Evolutionary conservation across 2,797 vertebrate species (phyloP), one percentile per base, ranked within the genome.

Genomic region (Acipenser ruthenus): DNA sequence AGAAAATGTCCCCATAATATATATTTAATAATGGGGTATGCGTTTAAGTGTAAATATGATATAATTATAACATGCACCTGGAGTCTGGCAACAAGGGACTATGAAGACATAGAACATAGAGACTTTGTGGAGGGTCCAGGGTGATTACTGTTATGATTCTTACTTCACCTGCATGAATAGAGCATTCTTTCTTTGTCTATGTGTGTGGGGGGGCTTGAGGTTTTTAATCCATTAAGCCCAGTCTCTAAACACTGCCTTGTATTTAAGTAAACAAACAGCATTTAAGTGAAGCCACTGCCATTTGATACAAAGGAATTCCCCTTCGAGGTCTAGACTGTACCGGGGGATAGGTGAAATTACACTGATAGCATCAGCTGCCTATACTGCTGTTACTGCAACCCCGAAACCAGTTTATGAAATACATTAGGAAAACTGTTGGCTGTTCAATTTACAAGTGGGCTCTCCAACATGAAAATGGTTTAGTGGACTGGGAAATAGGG

Each of bases 291-390:
- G 79, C 75, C 79, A 77, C 75, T 74, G 81, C 81, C 73, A 79
- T 81, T 73, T 69, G 80, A 77, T 80, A 88, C 86, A 88, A 89
- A 88, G 81, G 80, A 81, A 80, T 80, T 73, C 85, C 86, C 84
- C 69, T 75, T 70, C 80, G 84, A 83, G 77, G 78, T 80, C 53
- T 70, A 47, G 85, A 78, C 83, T 73, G 64, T 77, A 80, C 80
- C 82, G 79, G 78, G 78, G 83, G 84, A 88, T 86, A 89, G 87
- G 87, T 87, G 87, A 87, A 89, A 89, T 89, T 89, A 90, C 83
- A 84, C 77, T 81, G 86, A 90, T 90, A 89, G 86, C 81, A 89
- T 89, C 88, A 84, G 78, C 23, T 3, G 75, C 15, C 76, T 65
- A 74, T 79, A 80, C 78, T 79, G 79, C 79, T 80, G 73, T 78